Evolutionary conservation across 1,140 invertebrate species (phyloP).

Genomic region (Leptonema lineaticorne): DNA sequence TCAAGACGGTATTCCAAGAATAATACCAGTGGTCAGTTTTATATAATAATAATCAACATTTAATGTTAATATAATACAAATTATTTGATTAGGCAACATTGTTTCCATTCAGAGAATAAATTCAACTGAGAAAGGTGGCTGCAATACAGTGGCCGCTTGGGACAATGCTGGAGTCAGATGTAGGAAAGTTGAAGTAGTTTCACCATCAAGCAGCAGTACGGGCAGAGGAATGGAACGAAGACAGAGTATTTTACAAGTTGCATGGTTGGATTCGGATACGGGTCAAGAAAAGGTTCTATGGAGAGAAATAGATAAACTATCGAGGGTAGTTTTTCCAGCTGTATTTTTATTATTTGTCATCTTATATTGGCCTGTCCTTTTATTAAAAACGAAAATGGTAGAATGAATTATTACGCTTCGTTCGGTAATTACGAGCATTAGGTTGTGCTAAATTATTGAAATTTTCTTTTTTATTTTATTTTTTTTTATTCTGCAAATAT

Average conservation of each 20-base stretch:
- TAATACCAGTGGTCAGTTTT: slow-evolving; percentile 63
- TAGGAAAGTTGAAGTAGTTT: slow-evolving; percentile 57
- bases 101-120: slow-evolving; percentile 57
- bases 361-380: slow-evolving; percentile 72
- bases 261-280: slow-evolving; percentile 63
- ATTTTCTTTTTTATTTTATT: neutral
- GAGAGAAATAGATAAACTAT: slow-evolving; percentile 68
- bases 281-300: slow-evolving; percentile 66
- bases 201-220: slow-evolving; percentile 39
- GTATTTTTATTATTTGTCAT: slow-evolving; percentile 73
- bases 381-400: slow-evolving; percentile 61
- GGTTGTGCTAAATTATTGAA: slow-evolving; percentile 29
- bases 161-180: slow-evolving; percentile 61
- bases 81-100: too few relatives aligned
- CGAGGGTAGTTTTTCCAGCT: slow-evolving; percentile 70
- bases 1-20: slow-evolving; percentile 55
- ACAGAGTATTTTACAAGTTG: slow-evolving; percentile 58
- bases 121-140: slow-evolving; percentile 62
- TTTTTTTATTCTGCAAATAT: neutral
- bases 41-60: slow-evolving; percentile 1
- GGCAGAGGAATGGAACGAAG: slow-evolving; percentile 48
- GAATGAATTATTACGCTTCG: slow-evolving; percentile 16
- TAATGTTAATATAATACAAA: too few relatives aligned
- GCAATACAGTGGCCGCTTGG: slow-evolving; percentile 62
- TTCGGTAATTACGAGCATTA: slow-evolving; percentile 6